phyloP scores from a whole-genome alignment of 2,797 vertebrate genomes.

The Sebastes hopkinsi region DNA sequence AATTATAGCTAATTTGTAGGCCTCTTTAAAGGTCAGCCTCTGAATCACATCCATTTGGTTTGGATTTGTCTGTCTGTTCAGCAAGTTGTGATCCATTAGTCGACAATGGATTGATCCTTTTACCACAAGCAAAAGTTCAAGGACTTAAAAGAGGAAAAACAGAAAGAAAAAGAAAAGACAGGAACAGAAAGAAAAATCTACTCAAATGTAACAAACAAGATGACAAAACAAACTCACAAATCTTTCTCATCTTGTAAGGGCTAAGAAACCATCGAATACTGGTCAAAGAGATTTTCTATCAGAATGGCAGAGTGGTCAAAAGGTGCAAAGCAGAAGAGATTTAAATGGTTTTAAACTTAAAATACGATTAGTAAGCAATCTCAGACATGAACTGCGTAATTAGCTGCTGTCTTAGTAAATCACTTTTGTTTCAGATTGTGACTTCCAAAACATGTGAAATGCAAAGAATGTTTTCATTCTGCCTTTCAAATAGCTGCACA shows the following conservation, averaged over 20 bases:
- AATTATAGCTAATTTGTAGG: neutral
- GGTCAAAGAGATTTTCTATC: neutral
- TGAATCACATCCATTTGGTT: neutral
- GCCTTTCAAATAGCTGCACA: neutral
- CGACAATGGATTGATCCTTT: neutral
- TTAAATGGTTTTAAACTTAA: neutral
- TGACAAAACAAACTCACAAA: neutral
- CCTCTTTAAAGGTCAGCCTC: slow-evolving; percentile 2
- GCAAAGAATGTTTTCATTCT: neutral
- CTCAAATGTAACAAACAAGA: neutral
- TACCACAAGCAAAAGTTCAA: neutral
- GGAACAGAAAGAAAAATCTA: neutral
- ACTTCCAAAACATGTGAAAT: neutral
- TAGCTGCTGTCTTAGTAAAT: neutral
- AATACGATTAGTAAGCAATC: neutral
- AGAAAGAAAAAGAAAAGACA: neutral
- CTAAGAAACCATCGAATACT: neutral
- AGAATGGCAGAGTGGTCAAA: neutral
- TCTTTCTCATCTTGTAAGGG: neutral
- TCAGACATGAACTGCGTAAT: neutral
- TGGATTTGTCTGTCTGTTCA: neutral
- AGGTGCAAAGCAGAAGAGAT: neutral
- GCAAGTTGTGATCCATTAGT: neutral
- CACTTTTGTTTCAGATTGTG: neutral
- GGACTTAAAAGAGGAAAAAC: neutral